These are phyloP conservation scores for Neodontobutis hainanensis DNA, from an alignment of 2,113 vertebrate genomes.

Conservation along the genomic window DNA sequence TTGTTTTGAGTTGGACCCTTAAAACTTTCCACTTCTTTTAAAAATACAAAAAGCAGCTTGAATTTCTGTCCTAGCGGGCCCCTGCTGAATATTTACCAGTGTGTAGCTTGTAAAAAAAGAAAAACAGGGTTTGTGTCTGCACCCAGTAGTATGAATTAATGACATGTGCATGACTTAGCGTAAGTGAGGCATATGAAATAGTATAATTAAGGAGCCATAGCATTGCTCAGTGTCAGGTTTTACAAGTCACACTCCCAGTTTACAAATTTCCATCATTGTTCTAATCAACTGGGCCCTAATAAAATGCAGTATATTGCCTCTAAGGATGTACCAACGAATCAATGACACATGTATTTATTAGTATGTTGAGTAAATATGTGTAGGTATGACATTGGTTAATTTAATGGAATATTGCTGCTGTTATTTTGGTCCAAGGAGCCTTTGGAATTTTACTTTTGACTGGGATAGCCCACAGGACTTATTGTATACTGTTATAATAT, in stretches of 20 bases:
- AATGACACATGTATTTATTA: too few relatives aligned
- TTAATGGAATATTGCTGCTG: too few relatives aligned
- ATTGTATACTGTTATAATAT: too few relatives aligned
- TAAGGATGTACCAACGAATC: too few relatives aligned
- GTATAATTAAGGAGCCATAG: constrained; percentile 21
- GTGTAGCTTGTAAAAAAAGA: constrained; percentile 57
- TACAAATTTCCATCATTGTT: neutral
- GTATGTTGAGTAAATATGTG: too few relatives aligned
- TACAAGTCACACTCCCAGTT: constrained; percentile 19
- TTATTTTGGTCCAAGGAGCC: too few relatives aligned
- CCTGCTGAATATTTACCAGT: constrained; percentile 14
- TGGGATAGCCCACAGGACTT: too few relatives aligned
- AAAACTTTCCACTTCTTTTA: constrained; percentile 55
- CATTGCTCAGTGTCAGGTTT: constrained; percentile 40
- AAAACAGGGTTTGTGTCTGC: constrained; percentile 42
- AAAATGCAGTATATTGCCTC: neutral
- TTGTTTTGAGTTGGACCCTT: constrained; percentile 55
- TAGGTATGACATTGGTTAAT: too few relatives aligned
- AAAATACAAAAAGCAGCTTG: constrained; percentile 52
- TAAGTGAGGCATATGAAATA: constrained; percentile 26
- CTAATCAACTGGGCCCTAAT: constrained; percentile 5
- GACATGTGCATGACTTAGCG: constrained; percentile 19
- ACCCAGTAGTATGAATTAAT: constrained; percentile 27
- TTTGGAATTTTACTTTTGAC: too few relatives aligned
- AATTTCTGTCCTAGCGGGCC: constrained; percentile 32